phyloP scores from a whole-genome alignment of 1,140 invertebrate genomes.

The Pentalonia nigronervosa region DNA sequence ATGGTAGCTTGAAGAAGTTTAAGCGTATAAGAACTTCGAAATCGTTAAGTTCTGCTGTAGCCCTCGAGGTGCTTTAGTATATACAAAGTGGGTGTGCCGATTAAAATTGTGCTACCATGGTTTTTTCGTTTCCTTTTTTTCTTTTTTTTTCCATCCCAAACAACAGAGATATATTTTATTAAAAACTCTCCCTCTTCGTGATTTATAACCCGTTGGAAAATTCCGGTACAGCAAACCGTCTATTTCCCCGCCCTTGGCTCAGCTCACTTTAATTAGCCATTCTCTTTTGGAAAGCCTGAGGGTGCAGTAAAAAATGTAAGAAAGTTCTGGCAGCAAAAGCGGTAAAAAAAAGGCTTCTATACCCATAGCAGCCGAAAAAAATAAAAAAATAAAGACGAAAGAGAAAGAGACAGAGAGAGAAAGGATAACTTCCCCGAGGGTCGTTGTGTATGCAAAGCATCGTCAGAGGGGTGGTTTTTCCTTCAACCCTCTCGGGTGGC shows the following conservation, averaged over 20 bases:
- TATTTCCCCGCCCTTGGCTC: slow-evolving; percentile 13
- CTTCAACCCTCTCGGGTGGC: slow-evolving; percentile 58
- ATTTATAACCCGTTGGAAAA: slow-evolving; percentile 58
- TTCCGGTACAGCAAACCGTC: slow-evolving; percentile 50
- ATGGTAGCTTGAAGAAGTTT: slow-evolving; percentile 35
- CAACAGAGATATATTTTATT: slow-evolving; percentile 57
- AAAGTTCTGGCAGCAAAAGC: slow-evolving; percentile 56
- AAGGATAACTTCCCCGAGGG: slow-evolving; percentile 57
- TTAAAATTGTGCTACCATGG: slow-evolving; percentile 50
- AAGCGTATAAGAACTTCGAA: slow-evolving; percentile 42
- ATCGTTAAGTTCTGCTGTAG: slow-evolving; percentile 35
- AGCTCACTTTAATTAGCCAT: slow-evolving; percentile 56
- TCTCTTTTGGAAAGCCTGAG: slow-evolving; percentile 55
- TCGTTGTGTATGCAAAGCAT: slow-evolving; percentile 58
- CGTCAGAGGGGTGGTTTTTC: slow-evolving; percentile 57
- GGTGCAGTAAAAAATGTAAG: slow-evolving; percentile 56
- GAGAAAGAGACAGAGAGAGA: slow-evolving; percentile 43
- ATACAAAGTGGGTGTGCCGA: slow-evolving; percentile 57
- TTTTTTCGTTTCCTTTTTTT: slow-evolving; percentile 30
- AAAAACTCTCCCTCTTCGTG: slow-evolving; percentile 57
- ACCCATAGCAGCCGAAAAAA: neutral
- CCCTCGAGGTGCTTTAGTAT: slow-evolving; percentile 39
- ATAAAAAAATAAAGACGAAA: slow-evolving; percentile 31
- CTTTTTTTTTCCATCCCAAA: slow-evolving; percentile 11
- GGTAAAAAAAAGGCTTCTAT: slow-evolving; percentile 40